Conservation (phyloP, 2,888 invertebrate genomes). For the Drosophila merina region DNA sequence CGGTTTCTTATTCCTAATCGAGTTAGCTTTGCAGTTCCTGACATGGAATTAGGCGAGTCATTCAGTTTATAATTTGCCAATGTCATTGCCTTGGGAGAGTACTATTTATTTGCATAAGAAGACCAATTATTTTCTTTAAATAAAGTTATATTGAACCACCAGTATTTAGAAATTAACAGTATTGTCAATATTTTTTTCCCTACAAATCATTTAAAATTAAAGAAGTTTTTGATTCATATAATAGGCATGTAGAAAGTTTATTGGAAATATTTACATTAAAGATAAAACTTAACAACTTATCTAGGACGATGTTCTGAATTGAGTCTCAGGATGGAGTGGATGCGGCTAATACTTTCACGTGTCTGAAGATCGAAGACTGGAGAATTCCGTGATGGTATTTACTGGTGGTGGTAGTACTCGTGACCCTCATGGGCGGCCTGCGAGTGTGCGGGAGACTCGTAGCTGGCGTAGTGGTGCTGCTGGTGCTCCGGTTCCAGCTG, state of each 20-base stretch:
- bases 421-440: slow-evolving; percentile 66
- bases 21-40: background rate
- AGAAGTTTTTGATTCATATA: background rate
- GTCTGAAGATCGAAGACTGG: slow-evolving; percentile 15
- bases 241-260: slow-evolving; percentile 9
- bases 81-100: background rate
- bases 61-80: slow-evolving; percentile 3
- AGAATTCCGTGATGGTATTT: slow-evolving; percentile 7
- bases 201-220: no score
- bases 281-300: slow-evolving; percentile 60
- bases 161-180: background rate
- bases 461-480: slow-evolving; percentile 65
- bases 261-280: slow-evolving; percentile 63
- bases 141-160: background rate
- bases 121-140: background rate
- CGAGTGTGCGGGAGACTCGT: slow-evolving; percentile 62
- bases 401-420: slow-evolving; percentile 75
- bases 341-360: slow-evolving; percentile 61
- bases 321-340: slow-evolving; percentile 36
- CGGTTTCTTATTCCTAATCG: slow-evolving; percentile 23
- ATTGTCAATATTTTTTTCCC: no score
- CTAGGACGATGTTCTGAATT: slow-evolving; percentile 40
- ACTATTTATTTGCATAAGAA: background rate
- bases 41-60: slow-evolving; percentile 16
- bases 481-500: slow-evolving; percentile 54